Percentiles rank a stretch among this genome's conserved stretches.
Conservation (phyloP, 2,797 vertebrate genomes). For the Harpagifer antarcticus region DNA sequence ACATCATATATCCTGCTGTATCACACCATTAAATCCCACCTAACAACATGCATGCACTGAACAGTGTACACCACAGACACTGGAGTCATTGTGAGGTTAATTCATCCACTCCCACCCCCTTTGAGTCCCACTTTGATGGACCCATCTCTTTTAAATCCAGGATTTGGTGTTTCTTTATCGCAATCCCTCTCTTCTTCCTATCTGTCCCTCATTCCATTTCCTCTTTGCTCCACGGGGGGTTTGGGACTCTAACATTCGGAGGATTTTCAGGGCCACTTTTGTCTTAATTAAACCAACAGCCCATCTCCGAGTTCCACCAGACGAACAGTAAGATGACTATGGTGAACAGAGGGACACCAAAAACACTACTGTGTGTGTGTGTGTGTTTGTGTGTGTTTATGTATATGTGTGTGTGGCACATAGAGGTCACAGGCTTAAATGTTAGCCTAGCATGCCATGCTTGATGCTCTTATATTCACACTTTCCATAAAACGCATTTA, state of each 20-base stretch:
- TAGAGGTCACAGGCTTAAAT: conserved; percentile 55
- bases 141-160: conserved; percentile 53
- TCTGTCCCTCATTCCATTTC: conserved; percentile 40
- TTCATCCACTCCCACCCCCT: conserved; percentile 25
- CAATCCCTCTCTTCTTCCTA: conserved; percentile 28
- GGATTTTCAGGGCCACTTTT: conserved; percentile 59
- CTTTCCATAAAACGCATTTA: conserved; percentile 35
- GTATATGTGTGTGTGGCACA: conserved; percentile 38
- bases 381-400: conserved; percentile 27
- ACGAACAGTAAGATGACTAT: conserved; percentile 51
- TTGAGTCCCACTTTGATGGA: conserved; percentile 33
- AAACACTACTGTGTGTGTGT: conserved; percentile 61
- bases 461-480: conserved; percentile 40
- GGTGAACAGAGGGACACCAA: conserved; percentile 45
- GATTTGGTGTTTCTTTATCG: conserved; percentile 52
- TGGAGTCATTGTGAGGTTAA: conserved; percentile 46
- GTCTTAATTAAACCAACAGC: conserved; percentile 64
- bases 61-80: background rate
- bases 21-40: background rate
- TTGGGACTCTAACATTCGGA: conserved; percentile 32
- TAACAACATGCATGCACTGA: conserved; percentile 8
- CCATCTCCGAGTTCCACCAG: conserved; percentile 25
- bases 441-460: conserved; percentile 24
- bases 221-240: conserved; percentile 47
- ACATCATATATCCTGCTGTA: background rate